Base-by-base conservation (phyloP, 2,888 invertebrate species). In the Nomada fucata region DNA sequence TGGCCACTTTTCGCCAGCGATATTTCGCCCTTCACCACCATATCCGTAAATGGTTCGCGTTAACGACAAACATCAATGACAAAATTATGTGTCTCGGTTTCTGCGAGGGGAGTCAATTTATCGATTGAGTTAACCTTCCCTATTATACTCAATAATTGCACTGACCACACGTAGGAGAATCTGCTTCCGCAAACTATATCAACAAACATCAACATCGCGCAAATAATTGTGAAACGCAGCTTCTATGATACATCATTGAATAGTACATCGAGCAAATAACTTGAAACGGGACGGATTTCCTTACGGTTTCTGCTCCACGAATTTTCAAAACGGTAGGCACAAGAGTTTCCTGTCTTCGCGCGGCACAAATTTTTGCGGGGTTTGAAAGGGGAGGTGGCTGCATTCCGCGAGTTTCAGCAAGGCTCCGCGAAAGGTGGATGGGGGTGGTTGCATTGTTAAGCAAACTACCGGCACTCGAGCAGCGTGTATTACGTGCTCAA, bases 381-480 rank as follows among this genome's bases (percentile, higher is more conserved):
- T 15, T 20, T 60, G 50, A 20, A 23, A 36, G n/a, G 15, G 2
- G 7, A 60, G 64, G 10, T 13, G 65, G 47, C 63, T 44, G 44
- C 64, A 70, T 79, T 75, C 61, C 70, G 75, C 67, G 67, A 55
- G 76, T 53, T 59, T 36, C 44, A 42, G 50, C 77, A 68, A 42
- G 69, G 63, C 50, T 26, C 44, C 23, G 36, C 50, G 64, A 23
- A 69, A 44, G 70, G 55, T 63, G 52, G 2, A 9, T 9, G 67
- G 67, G 68, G 60, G 57, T 23, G 82, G 79, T 85, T 67, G 82
- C 90, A 89, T 91, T 90, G 92, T 92, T 90, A 91, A 88, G 89
- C 90, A 92, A 92, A 91, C 91, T 91, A 90, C 89, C 83, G 86
- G 85, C 85, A 83, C 89, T 92, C 86, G 87, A 90, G 90, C 87